Percentiles rank a stretch among this genome's conserved stretches.
These are phyloP conservation scores for Liolophura sinensis DNA, from an alignment of 1,140 invertebrate species.

Conservation along the genomic window DNA sequence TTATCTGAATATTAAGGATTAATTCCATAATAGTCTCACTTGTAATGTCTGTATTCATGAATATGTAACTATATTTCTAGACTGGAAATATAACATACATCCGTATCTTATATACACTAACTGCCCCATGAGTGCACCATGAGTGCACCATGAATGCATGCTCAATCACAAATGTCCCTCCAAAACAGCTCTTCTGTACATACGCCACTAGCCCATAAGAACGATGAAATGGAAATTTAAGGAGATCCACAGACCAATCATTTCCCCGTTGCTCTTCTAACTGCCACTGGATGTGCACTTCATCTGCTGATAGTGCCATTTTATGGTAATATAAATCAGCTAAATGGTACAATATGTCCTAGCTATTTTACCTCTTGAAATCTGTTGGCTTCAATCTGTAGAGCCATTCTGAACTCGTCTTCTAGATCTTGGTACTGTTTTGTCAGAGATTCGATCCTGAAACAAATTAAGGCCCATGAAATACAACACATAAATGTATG, in stretches of 20 bases:
- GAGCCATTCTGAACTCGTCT: slow-evolving; percentile 52
- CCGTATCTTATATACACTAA: no score
- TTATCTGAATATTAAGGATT: no score
- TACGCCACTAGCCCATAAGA: neutral
- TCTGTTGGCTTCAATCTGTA: slow-evolving; percentile 50
- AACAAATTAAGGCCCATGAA: slow-evolving; percentile 9
- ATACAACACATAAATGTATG: neutral
- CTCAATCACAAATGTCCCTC: no score
- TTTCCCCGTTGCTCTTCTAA: neutral
- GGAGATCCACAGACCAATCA: neutral
- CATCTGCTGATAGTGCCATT: no score
- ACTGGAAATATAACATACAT: no score
- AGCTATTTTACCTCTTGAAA: slow-evolving; percentile 41
- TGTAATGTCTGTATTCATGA: no score
- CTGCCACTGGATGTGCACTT: neutral
- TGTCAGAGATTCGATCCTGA: slow-evolving; percentile 37
- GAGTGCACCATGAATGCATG: no score
- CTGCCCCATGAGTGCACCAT: no score
- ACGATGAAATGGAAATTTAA: neutral
- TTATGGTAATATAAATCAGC: neutral
- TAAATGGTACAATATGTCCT: neutral
- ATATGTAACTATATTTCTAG: no score
- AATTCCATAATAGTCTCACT: no score
- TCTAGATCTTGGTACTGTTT: slow-evolving; percentile 50
- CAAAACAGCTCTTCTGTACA: no score